Conservation (phyloP, 23 tunicate genomes). For the Phallusia fumigata region DNA sequence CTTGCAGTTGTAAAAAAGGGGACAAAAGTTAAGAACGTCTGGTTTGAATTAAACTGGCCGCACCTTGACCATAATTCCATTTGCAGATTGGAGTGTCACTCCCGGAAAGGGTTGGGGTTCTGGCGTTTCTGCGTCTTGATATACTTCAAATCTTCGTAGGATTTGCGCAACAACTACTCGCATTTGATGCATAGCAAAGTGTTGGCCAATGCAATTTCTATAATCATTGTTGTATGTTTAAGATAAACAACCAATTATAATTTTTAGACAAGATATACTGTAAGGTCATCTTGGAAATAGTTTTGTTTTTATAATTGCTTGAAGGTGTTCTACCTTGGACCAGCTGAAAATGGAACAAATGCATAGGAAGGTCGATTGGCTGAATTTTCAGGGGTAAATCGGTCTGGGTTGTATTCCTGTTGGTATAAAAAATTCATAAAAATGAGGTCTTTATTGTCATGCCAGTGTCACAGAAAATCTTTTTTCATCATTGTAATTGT, state of each 20-base stretch:
- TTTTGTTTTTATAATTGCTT: no score
- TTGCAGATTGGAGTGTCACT: neutral
- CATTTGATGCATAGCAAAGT: constrained; percentile 40
- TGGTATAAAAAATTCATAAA: neutral
- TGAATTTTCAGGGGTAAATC: constrained; percentile 37
- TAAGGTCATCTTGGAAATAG: no score
- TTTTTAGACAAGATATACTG: no score
- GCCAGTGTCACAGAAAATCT: no score
- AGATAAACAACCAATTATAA: no score
- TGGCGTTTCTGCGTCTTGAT: neutral
- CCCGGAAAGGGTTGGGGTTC: neutral
- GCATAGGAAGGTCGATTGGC: constrained; percentile 33
- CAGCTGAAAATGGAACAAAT: constrained; percentile 51
- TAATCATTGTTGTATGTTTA: no score
- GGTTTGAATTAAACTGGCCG: neutral
- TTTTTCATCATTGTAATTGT: no score
- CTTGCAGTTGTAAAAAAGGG: no score
- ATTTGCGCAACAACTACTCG: constrained; percentile 4
- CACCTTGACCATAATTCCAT: constrained; percentile 15
- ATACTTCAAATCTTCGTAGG: constrained; percentile 8
- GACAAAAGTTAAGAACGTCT: no score
- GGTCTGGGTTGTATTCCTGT: constrained; percentile 41
- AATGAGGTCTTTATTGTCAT: no score
- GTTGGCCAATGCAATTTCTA: constrained; percentile 36
- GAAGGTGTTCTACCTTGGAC: constrained; percentile 38